Percentiles rank a stretch among this genome's conserved stretches.
phyloP scores from a whole-genome alignment of 2,113 vertebrate genomes.

The Colius striatus region DNA sequence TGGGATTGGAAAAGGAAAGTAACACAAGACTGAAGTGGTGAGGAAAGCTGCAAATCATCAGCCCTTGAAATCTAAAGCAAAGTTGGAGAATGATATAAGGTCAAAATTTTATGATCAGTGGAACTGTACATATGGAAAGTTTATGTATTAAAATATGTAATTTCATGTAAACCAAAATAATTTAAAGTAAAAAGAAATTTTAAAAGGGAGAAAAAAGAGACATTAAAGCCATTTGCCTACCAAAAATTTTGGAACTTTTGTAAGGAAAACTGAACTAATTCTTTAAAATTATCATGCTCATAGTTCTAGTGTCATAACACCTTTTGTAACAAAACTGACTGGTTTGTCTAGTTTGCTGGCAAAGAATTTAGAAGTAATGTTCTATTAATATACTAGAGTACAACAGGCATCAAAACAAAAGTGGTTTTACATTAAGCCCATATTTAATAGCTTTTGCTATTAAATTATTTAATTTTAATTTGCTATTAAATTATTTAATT shows the following conservation, averaged over 20 bases:
- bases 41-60: neutral
- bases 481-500: too few species aligned
- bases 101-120: neutral
- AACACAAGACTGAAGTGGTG: neutral
- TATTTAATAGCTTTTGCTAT: too few species aligned
- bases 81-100: neutral
- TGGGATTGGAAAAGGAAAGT: neutral
- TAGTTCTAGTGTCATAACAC: neutral
- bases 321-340: neutral
- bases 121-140: neutral
- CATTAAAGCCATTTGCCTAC: neutral
- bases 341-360: neutral
- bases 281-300: neutral
- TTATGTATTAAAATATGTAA: neutral
- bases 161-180: neutral
- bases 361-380: neutral
- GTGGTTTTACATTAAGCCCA: neutral
- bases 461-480: too few species aligned
- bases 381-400: neutral
- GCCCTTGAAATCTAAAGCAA: neutral
- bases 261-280: neutral
- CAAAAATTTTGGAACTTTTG: neutral
- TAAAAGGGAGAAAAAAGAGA: accelerated
- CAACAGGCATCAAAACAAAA: neutral
- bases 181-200: neutral